phyloP scores from a whole-genome alignment of 2,113 vertebrate species.

The Odontophorus gujanensis region DNA sequence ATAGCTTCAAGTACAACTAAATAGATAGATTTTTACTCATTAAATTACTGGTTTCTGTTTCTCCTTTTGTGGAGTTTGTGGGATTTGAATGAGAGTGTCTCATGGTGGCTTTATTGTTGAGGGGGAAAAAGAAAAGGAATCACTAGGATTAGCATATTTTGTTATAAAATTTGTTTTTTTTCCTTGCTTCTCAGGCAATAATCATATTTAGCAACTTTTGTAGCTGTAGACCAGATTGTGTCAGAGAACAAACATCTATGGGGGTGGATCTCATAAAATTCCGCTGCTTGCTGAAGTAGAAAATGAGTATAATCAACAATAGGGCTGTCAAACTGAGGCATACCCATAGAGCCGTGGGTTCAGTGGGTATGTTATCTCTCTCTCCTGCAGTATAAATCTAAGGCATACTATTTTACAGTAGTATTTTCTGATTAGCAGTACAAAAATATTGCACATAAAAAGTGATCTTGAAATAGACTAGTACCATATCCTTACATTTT shows the following conservation, averaged over 20 bases:
- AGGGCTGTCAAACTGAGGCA: not conserved
- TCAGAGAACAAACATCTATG: constrained; percentile 42
- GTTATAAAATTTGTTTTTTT: constrained; percentile 22
- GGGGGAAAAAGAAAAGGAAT: not conserved
- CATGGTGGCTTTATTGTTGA: not conserved
- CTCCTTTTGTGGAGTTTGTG: not conserved
- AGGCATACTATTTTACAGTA: not conserved
- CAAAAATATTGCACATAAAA: not conserved
- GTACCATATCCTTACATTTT: not conserved
- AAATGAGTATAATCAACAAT: constrained; percentile 32
- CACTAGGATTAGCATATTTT: not conserved
- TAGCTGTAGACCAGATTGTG: constrained; percentile 40
- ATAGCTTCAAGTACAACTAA: not conserved
- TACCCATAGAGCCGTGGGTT: not conserved
- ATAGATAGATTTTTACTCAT: not conserved
- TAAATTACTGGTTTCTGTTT: not conserved
- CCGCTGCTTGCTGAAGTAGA: constrained; percentile 39
- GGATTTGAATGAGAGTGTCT: not conserved
- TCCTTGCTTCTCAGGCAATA: constrained; percentile 44
- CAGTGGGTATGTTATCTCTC: not conserved
- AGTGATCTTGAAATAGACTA: not conserved
- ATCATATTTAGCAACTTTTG: constrained; percentile 65
- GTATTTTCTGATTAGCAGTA: constrained; percentile 15
- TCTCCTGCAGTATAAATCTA: not conserved
- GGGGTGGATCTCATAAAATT: constrained; percentile 54